Evolutionary conservation across 2,797 vertebrate genomes (phyloP).

Genomic region (Tokudaia muenninki): DNA sequence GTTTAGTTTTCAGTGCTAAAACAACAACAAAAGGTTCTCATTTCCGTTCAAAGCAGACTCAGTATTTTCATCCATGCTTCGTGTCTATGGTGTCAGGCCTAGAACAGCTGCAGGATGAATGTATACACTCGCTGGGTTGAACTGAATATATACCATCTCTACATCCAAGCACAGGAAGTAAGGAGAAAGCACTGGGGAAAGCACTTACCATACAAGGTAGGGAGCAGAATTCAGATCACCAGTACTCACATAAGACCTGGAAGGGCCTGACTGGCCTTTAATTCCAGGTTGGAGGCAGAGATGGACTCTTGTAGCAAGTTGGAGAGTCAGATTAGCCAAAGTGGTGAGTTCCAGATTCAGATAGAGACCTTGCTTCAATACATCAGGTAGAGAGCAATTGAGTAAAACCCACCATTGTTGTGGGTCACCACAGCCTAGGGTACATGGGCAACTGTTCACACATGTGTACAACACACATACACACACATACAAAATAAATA

Average conservation of each 20-base stretch:
- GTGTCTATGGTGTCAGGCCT: neutral
- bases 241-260: neutral
- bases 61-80: slow-evolving; percentile 1
- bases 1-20: neutral
- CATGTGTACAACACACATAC: neutral
- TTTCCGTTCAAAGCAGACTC: neutral
- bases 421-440: neutral
- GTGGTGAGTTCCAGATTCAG: neutral
- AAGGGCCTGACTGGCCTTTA: too few relatives aligned
- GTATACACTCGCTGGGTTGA: neutral
- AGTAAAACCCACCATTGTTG: neutral
- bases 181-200: neutral
- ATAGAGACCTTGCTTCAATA: neutral
- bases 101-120: slow-evolving; percentile 30
- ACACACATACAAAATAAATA: neutral
- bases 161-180: neutral
- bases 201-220: neutral
- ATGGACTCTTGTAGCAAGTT: neutral
- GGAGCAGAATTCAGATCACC: neutral
- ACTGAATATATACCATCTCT: slow-evolving; percentile 17
- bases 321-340: neutral
- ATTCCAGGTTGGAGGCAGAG: neutral
- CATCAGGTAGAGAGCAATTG: neutral
- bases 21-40: neutral
- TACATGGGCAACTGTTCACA: neutral